Evolutionary conservation across 1,140 invertebrate species (phyloP), one percentile per base, ranked within the genome.

Genomic region (Pygmarrhopalites habei): DNA sequence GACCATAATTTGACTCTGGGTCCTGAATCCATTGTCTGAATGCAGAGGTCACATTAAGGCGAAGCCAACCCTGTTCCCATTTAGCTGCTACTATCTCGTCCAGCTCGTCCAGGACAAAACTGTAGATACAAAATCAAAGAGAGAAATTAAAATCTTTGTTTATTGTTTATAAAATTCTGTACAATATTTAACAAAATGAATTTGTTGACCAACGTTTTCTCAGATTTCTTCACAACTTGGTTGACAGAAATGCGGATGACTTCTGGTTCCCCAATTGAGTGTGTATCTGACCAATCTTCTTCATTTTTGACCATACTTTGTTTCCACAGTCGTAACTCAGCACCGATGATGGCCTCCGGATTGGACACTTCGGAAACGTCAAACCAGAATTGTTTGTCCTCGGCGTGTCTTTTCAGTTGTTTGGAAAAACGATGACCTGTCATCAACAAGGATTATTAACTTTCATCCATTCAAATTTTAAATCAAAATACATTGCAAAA

Each of bases 321-420:
- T 67, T 90, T 86, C 74, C 87, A 94, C 1, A 96, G 77, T 41
- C 90, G 79, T 15, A 96, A 76, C 75, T 95, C 92, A 1, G 90
- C 90, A 49, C 86, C 85, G 29, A 93, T 83, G 21, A 95, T 82
- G 1, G 82, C 82, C 70, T 92, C 88, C 59, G 85, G 85, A 3
- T 79, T 74, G 1, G 89, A 84, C 7, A 94, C 84, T 72, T 94
- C 89, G 3, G 85, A 83, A 10, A 93, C 85, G 74, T 95, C 90
- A 75, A 97, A 97, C 88, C 89, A 95, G 17, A 95, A 82, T 43
- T 88, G 82, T 71, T 88, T 84, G 2, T 91, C 90, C 72, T 86
- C 84, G 64, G 90, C 88, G 72, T 93, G 72, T 19, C 72, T 64
- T 14, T 68, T 65, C 0, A 72, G 60, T 0, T 62, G 66, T 25